Evolutionary conservation across 2,797 vertebrate species (phyloP).

Genomic region (Chrosomus eos): DNA sequence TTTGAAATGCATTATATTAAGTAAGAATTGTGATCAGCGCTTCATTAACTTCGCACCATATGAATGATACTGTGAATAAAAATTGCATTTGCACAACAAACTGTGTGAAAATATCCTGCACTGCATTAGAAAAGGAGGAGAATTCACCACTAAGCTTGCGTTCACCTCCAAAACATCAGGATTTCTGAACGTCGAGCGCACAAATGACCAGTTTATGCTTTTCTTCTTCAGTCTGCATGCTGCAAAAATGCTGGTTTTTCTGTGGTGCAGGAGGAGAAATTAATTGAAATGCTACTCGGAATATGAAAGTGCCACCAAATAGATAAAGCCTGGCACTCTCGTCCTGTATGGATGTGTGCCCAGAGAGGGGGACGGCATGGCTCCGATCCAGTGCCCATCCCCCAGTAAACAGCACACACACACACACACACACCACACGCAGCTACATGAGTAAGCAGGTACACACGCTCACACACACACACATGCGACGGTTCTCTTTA

Average conservation of each 20-base stretch:
- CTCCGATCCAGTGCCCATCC: constrained; percentile 72
- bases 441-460: constrained; percentile 37
- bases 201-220: not conserved
- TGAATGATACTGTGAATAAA: not conserved
- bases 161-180: not conserved
- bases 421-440: constrained; percentile 45
- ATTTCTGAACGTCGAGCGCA: not conserved
- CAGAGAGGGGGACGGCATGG: constrained; percentile 77
- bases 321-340: constrained; percentile 70
- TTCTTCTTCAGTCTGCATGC: constrained; percentile 16
- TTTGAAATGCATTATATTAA: not conserved
- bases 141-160: not conserved
- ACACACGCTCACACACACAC: constrained; percentile 18
- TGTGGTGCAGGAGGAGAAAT: constrained; percentile 65
- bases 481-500: constrained; percentile 52
- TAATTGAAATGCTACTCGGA: constrained; percentile 77
- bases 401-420: constrained; percentile 53
- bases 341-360: constrained; percentile 77
- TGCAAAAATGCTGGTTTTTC: constrained; percentile 1
- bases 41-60: not conserved
- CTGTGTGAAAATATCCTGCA: not conserved
- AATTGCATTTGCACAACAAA: not conserved
- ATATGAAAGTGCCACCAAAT: constrained; percentile 64
- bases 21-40: not conserved
- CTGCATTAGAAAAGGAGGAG: not conserved